These are phyloP conservation scores for Aramus guarauna DNA, from an alignment of 2,113 vertebrate genomes.

Conservation along the genomic window DNA sequence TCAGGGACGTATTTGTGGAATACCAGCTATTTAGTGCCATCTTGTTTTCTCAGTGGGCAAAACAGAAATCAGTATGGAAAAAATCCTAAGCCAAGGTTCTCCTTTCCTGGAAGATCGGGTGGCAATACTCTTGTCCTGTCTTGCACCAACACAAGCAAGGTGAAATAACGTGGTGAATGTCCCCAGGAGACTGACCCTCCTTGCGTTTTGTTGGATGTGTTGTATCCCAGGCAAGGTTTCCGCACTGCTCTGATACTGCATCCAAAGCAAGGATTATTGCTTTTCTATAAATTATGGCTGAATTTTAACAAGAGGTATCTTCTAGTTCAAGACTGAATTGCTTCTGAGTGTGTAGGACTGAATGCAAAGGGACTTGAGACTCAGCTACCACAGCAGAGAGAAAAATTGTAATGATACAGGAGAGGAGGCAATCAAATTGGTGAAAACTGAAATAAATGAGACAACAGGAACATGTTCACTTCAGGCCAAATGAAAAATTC, in stretches of 20 bases:
- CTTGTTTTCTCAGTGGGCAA: not conserved
- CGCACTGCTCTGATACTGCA: not conserved
- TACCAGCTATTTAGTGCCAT: not conserved
- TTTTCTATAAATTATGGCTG: not conserved
- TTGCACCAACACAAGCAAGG: fast-evolving
- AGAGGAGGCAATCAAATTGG: not conserved
- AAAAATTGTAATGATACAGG: not conserved
- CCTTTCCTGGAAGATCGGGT: not conserved
- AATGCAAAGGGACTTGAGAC: not conserved
- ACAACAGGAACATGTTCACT: not conserved
- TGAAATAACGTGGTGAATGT: not conserved
- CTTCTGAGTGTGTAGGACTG: not conserved
- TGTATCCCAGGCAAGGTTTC: not conserved
- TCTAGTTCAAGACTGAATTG: not conserved
- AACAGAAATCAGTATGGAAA: not conserved
- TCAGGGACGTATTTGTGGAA: not conserved
- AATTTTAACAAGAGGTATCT: not conserved
- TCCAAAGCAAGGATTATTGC: not conserved
- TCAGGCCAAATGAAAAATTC: not conserved
- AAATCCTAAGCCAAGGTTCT: not conserved
- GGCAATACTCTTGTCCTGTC: not conserved
- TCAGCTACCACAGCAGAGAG: not conserved
- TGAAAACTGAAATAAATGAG: not conserved
- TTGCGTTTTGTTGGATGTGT: not conserved
- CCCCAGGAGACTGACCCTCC: not conserved